Conservation (phyloP, 1,140 invertebrate genomes). For the Drosophila sproati region DNA sequence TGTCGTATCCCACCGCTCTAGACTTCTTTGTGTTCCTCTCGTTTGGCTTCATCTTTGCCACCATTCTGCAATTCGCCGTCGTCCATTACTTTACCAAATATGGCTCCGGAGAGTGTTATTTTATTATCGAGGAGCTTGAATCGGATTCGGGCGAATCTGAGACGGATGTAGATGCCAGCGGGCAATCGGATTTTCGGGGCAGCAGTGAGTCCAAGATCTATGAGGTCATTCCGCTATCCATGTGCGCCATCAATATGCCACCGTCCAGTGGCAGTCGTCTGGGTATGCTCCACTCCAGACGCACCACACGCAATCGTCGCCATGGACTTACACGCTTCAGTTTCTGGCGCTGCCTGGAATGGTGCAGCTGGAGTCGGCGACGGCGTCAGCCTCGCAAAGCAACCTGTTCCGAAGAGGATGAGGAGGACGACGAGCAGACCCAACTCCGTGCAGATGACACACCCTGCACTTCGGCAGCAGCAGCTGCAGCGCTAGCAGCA, state of each 20-base stretch:
- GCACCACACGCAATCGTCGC: conserved; percentile 58
- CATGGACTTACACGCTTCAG: conserved; percentile 44
- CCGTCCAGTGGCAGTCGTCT: conserved; percentile 46
- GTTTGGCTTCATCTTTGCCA: conserved; percentile 94
- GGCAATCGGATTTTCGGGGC: conserved; percentile 60
- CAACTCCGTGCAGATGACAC: conserved; percentile 62
- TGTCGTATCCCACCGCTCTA: conserved; percentile 93
- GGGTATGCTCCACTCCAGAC: conserved; percentile 55
- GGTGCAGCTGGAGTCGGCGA: conserved; percentile 49
- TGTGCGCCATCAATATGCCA: conserved; percentile 77
- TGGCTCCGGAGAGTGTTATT: conserved; percentile 94
- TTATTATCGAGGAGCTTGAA: conserved; percentile 87
- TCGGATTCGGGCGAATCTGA: conserved; percentile 86
- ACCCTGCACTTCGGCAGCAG: conserved; percentile 61
- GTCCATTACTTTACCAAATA: conserved; percentile 96
- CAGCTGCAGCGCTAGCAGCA: conserved; percentile 51
- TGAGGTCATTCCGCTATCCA: conserved; percentile 79
- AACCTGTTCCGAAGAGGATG: conserved; percentile 62
- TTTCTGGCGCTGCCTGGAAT: conserved; percentile 60
- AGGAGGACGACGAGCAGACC: conserved; percentile 76
- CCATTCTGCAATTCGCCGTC: conserved; percentile 94
- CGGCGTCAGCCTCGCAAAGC: conserved; percentile 25
- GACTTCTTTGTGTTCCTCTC: conserved; percentile 95
- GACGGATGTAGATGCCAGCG: conserved; percentile 84
- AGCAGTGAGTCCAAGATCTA: conserved; percentile 79